Percentiles rank a stretch among this genome's conserved stretches.
Conservation (phyloP, 2,888 invertebrate species). For the Tolmerus cingulatus region DNA sequence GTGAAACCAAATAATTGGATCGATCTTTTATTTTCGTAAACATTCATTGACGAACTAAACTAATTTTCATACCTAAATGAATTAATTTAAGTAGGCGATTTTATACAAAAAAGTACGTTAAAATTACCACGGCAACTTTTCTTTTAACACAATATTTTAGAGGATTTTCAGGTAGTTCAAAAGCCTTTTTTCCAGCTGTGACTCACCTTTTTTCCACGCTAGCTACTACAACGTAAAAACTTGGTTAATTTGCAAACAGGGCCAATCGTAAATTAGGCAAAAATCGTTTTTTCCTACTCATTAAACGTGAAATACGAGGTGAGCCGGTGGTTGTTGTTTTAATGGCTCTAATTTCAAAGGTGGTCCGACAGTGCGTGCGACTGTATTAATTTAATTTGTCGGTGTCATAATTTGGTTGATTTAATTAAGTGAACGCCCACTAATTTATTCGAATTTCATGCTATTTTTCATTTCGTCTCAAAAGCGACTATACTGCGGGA, state of each 20-base stretch:
- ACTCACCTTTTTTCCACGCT: not conserved
- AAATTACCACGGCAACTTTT: not conserved
- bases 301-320: not conserved
- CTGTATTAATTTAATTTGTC: slow-evolving; percentile 3
- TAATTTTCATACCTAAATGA: not conserved
- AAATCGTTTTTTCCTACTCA: not conserved
- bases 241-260: not conserved
- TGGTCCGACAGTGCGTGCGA: not conserved
- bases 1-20: not conserved
- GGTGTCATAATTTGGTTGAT: not conserved
- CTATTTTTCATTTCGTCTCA: not conserved
- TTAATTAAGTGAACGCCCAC: slow-evolving; percentile 8
- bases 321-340: not conserved
- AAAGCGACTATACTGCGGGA: not conserved
- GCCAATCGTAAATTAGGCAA: not conserved
- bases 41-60: not conserved
- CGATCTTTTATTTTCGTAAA: not conserved
- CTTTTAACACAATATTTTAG: not conserved
- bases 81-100: not conserved
- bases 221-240: not conserved
- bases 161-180: not conserved
- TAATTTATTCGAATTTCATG: slow-evolving; percentile 12
- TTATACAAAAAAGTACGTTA: too few species aligned
- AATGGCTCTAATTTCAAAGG: slow-evolving; percentile 4
- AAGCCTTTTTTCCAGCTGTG: not conserved